A percentile compares a stretch with the other conserved stretches of the same genome.
phyloP scores from a whole-genome alignment of 2,888 invertebrate species.

The Rhamnusium bicolor region DNA sequence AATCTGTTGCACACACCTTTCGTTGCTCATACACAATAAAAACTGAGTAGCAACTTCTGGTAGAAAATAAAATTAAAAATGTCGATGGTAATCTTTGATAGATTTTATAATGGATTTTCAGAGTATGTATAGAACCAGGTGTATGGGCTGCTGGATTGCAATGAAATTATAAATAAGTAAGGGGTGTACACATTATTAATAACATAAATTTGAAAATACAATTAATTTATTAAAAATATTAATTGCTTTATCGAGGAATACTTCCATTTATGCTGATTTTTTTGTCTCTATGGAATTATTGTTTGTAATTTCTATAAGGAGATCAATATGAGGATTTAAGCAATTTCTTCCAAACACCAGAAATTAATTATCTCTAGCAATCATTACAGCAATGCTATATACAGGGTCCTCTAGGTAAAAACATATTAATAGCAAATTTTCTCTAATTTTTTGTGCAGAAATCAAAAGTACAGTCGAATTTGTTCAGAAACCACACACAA shows the following conservation, averaged over 20 bases:
- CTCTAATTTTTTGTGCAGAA: no score
- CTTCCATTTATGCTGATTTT: not conserved
- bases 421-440: no score
- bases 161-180: slow-evolving; percentile 26
- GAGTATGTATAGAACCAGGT: slow-evolving; percentile 3
- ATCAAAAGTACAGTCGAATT: no score
- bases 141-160: not conserved
- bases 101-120: slow-evolving; percentile 19
- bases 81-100: slow-evolving; percentile 17
- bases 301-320: not conserved
- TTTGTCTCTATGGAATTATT: not conserved
- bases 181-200: slow-evolving; percentile 27
- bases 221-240: slow-evolving; percentile 30
- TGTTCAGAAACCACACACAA: no score
- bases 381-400: no score
- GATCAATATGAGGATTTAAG: not conserved
- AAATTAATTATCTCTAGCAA: no score
- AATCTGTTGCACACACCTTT: not conserved
- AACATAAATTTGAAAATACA: slow-evolving; percentile 24
- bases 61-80: slow-evolving; percentile 2
- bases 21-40: slow-evolving; percentile 4
- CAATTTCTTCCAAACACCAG: not conserved
- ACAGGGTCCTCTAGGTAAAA: no score
- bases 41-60: slow-evolving; percentile 12
- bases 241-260: slow-evolving; percentile 19